A percentile compares a stretch with the other conserved stretches of the same genome.
Evolutionary conservation across 2,113 vertebrate genomes (phyloP).

Genomic region (Falcunculus frontatus): DNA sequence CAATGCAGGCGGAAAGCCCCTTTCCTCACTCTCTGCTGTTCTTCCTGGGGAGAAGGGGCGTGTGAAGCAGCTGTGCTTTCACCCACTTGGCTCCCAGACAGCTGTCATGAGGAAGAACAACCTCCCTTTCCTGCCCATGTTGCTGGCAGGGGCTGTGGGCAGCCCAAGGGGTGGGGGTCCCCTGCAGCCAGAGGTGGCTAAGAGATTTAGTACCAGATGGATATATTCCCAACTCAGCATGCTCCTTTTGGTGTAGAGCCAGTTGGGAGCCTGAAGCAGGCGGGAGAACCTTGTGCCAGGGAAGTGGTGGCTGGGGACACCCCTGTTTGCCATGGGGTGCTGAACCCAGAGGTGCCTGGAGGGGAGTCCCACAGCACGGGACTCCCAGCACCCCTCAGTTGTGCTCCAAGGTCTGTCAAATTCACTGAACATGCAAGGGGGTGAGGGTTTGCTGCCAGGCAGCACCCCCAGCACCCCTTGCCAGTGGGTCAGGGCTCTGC

Average conservation of each 20-base stretch:
- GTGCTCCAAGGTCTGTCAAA: background rate
- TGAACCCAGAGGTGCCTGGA: background rate
- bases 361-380: accelerated
- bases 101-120: background rate
- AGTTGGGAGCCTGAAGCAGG: accelerated
- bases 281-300: background rate
- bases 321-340: accelerated
- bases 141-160: background rate
- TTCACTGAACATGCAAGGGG: accelerated
- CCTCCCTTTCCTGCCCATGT: background rate
- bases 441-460: background rate
- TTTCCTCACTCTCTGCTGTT: background rate
- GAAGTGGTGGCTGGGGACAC: background rate
- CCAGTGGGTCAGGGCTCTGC: background rate
- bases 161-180: accelerated
- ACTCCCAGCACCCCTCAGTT: accelerated
- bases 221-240: background rate
- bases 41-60: background rate
- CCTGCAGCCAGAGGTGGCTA: background rate
- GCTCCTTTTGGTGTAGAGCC: background rate
- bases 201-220: background rate
- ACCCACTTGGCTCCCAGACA: background rate
- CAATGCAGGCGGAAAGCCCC: background rate
- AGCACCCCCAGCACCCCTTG: background rate
- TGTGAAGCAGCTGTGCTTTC: background rate